Conservation (phyloP, 2,888 invertebrate species). For the Ectemnius cavifrons region DNA sequence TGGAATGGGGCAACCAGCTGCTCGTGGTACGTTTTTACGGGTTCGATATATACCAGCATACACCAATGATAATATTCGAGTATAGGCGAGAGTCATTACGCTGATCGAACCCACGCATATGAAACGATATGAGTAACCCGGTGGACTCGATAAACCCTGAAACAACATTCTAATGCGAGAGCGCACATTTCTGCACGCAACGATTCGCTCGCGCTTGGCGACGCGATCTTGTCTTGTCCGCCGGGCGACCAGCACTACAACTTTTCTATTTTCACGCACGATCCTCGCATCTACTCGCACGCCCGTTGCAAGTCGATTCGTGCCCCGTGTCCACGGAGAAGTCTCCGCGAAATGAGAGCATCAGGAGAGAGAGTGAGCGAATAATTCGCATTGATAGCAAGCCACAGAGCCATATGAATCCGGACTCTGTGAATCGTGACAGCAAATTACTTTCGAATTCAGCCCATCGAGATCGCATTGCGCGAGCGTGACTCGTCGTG, state of each 20-base stretch:
- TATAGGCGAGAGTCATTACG: conserved; percentile 22
- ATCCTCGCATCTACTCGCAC: conserved; percentile 53
- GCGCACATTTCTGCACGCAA: conserved; percentile 43
- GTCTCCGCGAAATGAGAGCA: neutral
- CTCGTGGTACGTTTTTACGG: neutral
- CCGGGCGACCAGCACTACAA: conserved; percentile 40
- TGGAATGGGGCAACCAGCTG: neutral
- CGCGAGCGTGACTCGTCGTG: too few relatives aligned
- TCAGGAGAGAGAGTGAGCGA: neutral
- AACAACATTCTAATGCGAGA: conserved; percentile 39
- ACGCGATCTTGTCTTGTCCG: conserved; percentile 5
- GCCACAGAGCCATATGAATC: too few relatives aligned
- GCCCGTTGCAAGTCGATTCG: conserved; percentile 16
- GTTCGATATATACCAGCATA: neutral
- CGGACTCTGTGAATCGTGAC: too few relatives aligned
- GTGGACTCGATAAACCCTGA: conserved; percentile 38
- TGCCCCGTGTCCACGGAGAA: neutral
- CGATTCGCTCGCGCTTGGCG: conserved; percentile 37
- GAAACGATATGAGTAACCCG: conserved; percentile 30
- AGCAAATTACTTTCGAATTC: too few relatives aligned
- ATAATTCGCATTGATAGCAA: too few relatives aligned
- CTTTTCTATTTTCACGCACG: conserved; percentile 62
- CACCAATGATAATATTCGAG: neutral
- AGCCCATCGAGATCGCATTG: too few relatives aligned
- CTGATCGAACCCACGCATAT: conserved; percentile 22